Evolutionary conservation across 2,888 invertebrate genomes (phyloP).

Genomic region (Heliconius cydno): DNA sequence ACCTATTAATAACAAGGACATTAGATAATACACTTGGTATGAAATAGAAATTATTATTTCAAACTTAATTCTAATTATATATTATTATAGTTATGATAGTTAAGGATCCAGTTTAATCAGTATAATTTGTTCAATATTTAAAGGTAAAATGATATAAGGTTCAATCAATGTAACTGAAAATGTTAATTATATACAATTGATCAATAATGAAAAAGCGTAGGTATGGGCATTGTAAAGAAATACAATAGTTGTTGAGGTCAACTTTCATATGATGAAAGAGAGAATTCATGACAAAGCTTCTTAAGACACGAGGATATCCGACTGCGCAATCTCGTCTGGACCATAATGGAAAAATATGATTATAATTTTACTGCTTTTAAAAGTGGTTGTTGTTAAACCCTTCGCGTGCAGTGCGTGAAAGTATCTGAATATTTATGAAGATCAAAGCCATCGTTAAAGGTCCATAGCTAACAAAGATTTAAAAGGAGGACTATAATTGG

Average conservation of each 20-base stretch:
- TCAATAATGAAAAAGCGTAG: constrained; percentile 32
- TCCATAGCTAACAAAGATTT: constrained; percentile 58
- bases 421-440: constrained; percentile 74
- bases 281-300: constrained; percentile 60
- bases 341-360: constrained; percentile 45
- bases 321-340: constrained; percentile 39
- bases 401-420: constrained; percentile 69
- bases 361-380: constrained; percentile 47
- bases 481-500: constrained; percentile 65
- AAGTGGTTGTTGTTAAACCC: constrained; percentile 48
- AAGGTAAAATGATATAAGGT: not conserved
- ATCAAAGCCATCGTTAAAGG: constrained; percentile 61
- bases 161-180: not conserved
- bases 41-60: constrained; percentile 1
- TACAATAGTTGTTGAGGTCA: constrained; percentile 60
- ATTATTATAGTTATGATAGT: not conserved
- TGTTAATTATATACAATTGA: not conserved
- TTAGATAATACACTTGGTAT: constrained; percentile 10
- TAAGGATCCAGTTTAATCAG: not conserved
- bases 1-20: constrained; percentile 28
- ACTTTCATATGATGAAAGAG: constrained; percentile 70
- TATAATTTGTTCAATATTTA: not conserved
- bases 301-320: constrained; percentile 52
- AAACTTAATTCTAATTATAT: not conserved
- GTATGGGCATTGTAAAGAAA: constrained; percentile 46